Evolutionary conservation across 2,113 vertebrate genomes (phyloP).

Genomic region (Heteronetta atricapilla): DNA sequence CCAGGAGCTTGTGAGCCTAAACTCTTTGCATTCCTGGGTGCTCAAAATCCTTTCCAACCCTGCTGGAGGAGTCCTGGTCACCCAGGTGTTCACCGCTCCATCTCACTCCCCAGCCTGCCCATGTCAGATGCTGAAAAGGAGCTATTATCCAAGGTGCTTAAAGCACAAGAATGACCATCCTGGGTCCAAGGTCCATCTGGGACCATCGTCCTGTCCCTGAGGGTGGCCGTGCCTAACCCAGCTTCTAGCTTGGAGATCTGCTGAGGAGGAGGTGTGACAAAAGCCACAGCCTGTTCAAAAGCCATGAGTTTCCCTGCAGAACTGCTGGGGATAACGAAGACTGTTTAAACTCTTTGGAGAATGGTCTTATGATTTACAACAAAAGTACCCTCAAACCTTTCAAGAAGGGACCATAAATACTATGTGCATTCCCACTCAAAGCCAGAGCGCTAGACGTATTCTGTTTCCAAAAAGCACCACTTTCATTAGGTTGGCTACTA

Average conservation of each 20-base stretch:
- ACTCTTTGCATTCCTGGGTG: rapidly evolving
- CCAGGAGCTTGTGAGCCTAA: not conserved
- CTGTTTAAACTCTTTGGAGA: not conserved
- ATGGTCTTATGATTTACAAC: not conserved
- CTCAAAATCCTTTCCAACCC: not conserved
- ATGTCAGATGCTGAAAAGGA: not conserved
- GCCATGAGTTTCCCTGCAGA: not conserved
- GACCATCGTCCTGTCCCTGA: not conserved
- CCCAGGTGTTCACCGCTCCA: not conserved
- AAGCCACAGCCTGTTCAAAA: not conserved
- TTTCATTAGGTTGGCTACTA: not conserved
- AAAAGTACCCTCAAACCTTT: not conserved
- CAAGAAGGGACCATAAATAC: not conserved
- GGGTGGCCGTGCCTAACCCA: not conserved
- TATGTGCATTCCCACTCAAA: not conserved
- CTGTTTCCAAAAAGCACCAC: not conserved
- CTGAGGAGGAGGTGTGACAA: not conserved
- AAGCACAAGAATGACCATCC: not conserved
- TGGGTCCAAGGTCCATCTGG: not conserved
- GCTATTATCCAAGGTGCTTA: not conserved
- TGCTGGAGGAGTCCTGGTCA: not conserved
- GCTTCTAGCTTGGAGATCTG: not conserved
- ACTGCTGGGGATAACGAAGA: not conserved
- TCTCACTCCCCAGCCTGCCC: not conserved
- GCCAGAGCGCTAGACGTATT: not conserved